Conservation (phyloP, 2,113 vertebrate species). For the Haemorhous mexicanus region DNA sequence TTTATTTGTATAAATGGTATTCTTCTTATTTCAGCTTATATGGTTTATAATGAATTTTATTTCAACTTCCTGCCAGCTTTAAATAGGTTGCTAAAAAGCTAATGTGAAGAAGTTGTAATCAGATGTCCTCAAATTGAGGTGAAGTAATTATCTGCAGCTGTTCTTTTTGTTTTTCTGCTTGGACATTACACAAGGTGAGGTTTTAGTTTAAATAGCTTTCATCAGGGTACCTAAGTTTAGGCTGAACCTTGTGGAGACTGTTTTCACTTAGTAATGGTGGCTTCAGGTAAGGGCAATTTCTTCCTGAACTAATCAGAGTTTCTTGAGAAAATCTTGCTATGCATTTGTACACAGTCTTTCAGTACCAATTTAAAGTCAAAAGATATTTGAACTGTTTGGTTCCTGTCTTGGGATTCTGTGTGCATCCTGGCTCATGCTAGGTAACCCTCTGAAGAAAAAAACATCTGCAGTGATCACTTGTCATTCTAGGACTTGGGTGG, state of each 20-base stretch:
- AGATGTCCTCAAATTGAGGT: background rate
- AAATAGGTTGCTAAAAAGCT: background rate
- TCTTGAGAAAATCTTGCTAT: background rate
- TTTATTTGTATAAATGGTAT: background rate
- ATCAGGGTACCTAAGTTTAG: background rate
- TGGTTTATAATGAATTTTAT: background rate
- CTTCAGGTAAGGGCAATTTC: background rate
- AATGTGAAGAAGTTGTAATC: background rate
- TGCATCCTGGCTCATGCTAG: background rate
- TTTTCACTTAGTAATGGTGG: background rate
- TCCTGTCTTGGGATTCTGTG: background rate
- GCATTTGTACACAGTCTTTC: background rate
- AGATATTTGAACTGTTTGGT: background rate
- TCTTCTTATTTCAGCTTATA: background rate
- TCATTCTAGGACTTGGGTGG: background rate
- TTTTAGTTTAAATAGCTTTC: background rate
- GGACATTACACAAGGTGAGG: background rate
- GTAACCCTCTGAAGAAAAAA: background rate
- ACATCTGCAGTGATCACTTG: background rate
- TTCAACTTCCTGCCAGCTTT: background rate
- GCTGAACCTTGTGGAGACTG: rapidly evolving
- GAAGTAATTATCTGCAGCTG: background rate
- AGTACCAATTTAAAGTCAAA: background rate
- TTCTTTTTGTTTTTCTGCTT: background rate
- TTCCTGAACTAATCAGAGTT: background rate